These are phyloP conservation scores for Etia nguti DNA, from an alignment of 2,113 vertebrate species.

Conservation along the genomic window DNA sequence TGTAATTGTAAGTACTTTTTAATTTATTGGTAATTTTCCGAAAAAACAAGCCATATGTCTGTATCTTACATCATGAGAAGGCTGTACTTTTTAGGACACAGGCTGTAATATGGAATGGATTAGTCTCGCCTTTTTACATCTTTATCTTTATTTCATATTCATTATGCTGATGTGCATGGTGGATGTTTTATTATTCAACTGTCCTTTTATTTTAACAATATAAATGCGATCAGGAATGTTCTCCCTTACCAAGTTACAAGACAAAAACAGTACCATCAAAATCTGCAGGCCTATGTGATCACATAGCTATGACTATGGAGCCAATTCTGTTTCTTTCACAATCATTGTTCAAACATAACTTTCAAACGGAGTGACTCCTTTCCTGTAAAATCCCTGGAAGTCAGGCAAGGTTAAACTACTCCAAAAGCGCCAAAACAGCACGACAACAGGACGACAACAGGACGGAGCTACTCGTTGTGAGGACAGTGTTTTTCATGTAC, in stretches of 20 bases:
- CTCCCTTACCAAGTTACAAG: background rate
- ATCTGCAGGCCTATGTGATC: background rate
- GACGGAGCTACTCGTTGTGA: background rate
- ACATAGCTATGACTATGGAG: background rate
- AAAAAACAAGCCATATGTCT: background rate
- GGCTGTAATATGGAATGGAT: background rate
- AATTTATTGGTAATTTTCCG: background rate
- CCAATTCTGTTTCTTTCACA: background rate
- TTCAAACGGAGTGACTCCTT: background rate
- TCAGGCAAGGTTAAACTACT: background rate
- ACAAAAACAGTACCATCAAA: background rate
- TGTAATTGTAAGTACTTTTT: background rate
- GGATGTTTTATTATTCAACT: background rate
- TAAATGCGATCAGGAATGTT: background rate
- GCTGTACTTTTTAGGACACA: background rate
- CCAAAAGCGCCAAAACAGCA: background rate
- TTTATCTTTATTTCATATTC: background rate
- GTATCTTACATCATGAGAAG: background rate
- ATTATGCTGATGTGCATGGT: background rate
- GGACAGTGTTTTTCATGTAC: background rate
- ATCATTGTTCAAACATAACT: background rate
- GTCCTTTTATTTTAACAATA: background rate
- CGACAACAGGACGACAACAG: background rate
- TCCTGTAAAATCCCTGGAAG: background rate
- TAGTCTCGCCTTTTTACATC: background rate